phyloP scores from a whole-genome alignment of 2,888 invertebrate species.

The Trachelus stipa region DNA sequence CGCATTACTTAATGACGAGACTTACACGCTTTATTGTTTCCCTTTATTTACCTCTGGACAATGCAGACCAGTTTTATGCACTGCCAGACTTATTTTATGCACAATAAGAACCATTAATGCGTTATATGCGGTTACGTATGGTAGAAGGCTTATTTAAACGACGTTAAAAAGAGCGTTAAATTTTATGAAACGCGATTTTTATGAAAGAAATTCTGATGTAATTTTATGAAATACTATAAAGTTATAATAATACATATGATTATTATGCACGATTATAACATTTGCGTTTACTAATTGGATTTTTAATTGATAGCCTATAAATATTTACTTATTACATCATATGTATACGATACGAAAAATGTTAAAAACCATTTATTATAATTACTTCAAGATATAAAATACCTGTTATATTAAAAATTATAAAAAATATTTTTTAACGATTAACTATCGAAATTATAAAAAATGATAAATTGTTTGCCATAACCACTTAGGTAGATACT shows the following conservation, averaged over 20 bases:
- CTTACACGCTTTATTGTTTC: not conserved
- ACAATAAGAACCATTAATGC: not conserved
- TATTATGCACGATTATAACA: not conserved
- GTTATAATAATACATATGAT: not conserved
- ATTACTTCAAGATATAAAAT: not conserved
- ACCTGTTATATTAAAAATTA: not conserved
- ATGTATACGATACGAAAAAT: not conserved
- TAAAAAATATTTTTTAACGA: not conserved
- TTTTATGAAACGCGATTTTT: not conserved
- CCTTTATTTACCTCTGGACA: not conserved
- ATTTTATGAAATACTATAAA: not conserved
- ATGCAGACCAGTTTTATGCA: not conserved
- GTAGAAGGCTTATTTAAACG: not conserved
- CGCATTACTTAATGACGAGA: not conserved
- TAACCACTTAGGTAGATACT: not conserved
- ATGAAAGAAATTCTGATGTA: not conserved
- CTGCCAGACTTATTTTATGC: not conserved
- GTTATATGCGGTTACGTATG: not conserved
- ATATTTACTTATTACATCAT: not conserved
- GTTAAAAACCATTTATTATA: not conserved
- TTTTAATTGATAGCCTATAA: not conserved
- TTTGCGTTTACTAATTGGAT: not conserved
- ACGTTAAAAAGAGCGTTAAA: not conserved
- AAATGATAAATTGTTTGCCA: not conserved
- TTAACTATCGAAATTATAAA: not conserved